phyloP scores from a whole-genome alignment of 1,140 invertebrate genomes.

The Contarinia nasturtii region DNA sequence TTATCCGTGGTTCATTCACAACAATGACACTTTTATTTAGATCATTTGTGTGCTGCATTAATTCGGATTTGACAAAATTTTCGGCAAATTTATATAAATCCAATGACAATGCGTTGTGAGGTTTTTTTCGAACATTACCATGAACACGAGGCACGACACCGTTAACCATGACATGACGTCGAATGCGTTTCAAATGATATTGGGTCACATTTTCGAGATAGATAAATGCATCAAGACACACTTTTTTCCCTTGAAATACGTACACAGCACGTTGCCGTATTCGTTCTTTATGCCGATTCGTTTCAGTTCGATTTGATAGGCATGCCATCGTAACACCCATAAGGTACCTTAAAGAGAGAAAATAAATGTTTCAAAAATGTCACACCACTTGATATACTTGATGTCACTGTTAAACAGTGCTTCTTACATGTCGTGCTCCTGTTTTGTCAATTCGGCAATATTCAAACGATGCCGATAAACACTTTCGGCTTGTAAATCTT shows the following conservation, averaged over 20 bases:
- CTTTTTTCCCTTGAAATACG: slow-evolving; percentile 51
- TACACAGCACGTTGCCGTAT: slow-evolving; percentile 51
- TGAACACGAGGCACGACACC: slow-evolving; percentile 56
- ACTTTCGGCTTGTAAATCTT: slow-evolving; percentile 45
- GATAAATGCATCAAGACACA: slow-evolving; percentile 58
- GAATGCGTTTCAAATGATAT: slow-evolving; percentile 56
- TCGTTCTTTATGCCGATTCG: slow-evolving; percentile 47
- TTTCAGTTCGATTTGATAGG: slow-evolving; percentile 50
- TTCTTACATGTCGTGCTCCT: slow-evolving; percentile 53
- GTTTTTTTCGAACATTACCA: slow-evolving; percentile 59
- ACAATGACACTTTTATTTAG: slow-evolving; percentile 10
- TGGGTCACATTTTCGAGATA: slow-evolving; percentile 64
- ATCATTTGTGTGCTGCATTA: slow-evolving; percentile 36
- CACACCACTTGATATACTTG: too few relatives aligned
- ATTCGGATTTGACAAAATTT: slow-evolving; percentile 50
- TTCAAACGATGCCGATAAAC: slow-evolving; percentile 57
- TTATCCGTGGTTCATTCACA: slow-evolving; percentile 48
- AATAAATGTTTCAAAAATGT: too few relatives aligned
- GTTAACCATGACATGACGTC: slow-evolving; percentile 58
- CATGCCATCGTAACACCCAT: slow-evolving; percentile 68
- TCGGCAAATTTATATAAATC: slow-evolving; percentile 59
- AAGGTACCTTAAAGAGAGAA: too few relatives aligned
- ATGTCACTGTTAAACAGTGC: too few relatives aligned
- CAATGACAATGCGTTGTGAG: slow-evolving; percentile 61
- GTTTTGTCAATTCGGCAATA: slow-evolving; percentile 57